Conservation (phyloP, 2,113 vertebrate species). For the Caranx ignobilis region DNA sequence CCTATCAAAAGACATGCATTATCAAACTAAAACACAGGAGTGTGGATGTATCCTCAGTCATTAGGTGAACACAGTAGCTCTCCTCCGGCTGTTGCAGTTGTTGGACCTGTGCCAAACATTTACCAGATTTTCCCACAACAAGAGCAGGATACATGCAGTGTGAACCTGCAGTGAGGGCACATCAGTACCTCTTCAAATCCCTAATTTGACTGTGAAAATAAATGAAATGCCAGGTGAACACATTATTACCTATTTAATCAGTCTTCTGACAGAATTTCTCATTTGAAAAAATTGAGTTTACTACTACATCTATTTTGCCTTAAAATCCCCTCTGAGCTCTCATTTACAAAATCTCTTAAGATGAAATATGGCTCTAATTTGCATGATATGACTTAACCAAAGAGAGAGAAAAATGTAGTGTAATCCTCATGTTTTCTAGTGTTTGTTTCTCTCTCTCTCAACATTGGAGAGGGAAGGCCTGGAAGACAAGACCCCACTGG, state of each 20-base stretch:
- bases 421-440: slow-evolving; percentile 1
- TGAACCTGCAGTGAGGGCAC: not conserved
- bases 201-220: slow-evolving; percentile 22
- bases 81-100: not conserved
- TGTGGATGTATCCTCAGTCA: no score
- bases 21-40: no score
- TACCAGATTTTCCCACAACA: not conserved
- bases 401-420: not conserved
- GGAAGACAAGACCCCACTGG: slow-evolving; percentile 47
- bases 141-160: not conserved
- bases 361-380: slow-evolving; percentile 44
- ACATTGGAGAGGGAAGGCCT: not conserved
- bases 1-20: no score
- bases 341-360: slow-evolving; percentile 15
- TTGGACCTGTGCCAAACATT: not conserved
- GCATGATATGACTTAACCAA: slow-evolving; percentile 4
- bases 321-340: slow-evolving; percentile 17
- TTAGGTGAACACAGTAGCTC: not conserved
- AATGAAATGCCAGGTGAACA: not conserved
- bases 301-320: slow-evolving; percentile 23
- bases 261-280: slow-evolving; percentile 17
- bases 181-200: slow-evolving; percentile 13
- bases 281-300: not conserved
- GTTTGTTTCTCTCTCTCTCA: slow-evolving; percentile 26
- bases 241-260: slow-evolving; percentile 36